Evolutionary conservation across 2,113 vertebrate genomes (phyloP).

Genomic region (Pelecanoides urinatrix): DNA sequence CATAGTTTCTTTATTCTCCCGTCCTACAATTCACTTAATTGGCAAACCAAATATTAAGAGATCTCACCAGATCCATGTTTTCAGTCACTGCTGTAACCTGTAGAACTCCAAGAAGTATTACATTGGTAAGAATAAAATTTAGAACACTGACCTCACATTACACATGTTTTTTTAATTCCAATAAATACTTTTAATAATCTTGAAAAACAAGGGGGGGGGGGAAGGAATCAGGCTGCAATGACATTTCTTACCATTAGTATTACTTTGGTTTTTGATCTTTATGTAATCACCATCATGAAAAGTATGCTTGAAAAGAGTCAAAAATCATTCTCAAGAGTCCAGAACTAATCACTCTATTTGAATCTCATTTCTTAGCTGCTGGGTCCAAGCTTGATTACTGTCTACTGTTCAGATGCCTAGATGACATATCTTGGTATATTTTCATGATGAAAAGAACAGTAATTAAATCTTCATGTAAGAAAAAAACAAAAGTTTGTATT

Average conservation of each 20-base stretch:
- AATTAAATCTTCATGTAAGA: not conserved
- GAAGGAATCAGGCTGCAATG: not conserved
- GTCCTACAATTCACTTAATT: not conserved
- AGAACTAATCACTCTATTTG: not conserved
- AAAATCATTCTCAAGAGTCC: not conserved
- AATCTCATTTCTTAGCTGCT: not conserved
- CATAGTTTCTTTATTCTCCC: not conserved
- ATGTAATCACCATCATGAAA: not conserved
- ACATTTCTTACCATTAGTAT: not conserved
- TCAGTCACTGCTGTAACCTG: not conserved
- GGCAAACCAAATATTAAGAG: not conserved
- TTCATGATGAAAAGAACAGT: not conserved
- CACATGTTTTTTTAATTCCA: not conserved
- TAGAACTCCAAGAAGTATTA: not conserved
- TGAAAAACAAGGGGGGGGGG: not conserved
- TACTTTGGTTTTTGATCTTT: not conserved
- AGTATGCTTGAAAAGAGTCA: not conserved
- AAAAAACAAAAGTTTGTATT: not conserved
- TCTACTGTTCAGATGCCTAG: not conserved
- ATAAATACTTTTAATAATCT: not conserved
- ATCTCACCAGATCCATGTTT: not conserved
- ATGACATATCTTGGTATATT: not conserved
- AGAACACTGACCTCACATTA: not conserved
- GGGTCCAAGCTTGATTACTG: not conserved
- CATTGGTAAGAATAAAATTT: not conserved